A percentile compares a stretch with the other conserved stretches of the same genome.
Evolutionary conservation across 2,888 invertebrate genomes (phyloP).

Genomic region (Bellardia bayeri): DNA sequence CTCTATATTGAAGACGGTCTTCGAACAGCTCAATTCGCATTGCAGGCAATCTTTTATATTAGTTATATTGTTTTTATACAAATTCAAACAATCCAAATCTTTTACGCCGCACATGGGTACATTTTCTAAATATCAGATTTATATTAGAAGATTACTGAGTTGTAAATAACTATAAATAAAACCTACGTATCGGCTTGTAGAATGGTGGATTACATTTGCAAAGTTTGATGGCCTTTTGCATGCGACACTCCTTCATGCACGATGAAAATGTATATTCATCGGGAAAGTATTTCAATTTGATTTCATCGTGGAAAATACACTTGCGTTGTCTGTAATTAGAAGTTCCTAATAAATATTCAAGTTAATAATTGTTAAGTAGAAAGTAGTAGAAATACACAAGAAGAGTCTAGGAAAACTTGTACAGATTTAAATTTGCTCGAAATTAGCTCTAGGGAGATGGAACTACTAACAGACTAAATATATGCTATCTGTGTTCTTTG

Average conservation of each 20-base stretch:
- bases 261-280: constrained; percentile 89
- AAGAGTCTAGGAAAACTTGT: no score
- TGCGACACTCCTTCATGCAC: constrained; percentile 90
- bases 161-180: not conserved
- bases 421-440: no score
- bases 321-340: constrained; percentile 86
- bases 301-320: constrained; percentile 90
- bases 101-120: constrained; percentile 86
- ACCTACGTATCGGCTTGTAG: constrained; percentile 86
- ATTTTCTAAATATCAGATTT: constrained; percentile 74
- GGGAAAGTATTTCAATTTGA: constrained; percentile 86
- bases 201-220: constrained; percentile 91
- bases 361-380: no score
- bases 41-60: constrained; percentile 86
- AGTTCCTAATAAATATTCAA: not conserved
- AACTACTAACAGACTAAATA: no score
- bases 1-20: constrained; percentile 91
- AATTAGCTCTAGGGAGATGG: no score
- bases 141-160: not conserved
- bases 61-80: constrained; percentile 85
- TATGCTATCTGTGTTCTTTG: no score
- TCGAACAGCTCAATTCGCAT: constrained; percentile 90
- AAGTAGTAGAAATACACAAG: no score
- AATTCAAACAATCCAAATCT: constrained; percentile 87
- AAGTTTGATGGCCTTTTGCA: constrained; percentile 85